Evolutionary conservation across 2,797 vertebrate species (phyloP).

Genomic region (Tapirus indicus): DNA sequence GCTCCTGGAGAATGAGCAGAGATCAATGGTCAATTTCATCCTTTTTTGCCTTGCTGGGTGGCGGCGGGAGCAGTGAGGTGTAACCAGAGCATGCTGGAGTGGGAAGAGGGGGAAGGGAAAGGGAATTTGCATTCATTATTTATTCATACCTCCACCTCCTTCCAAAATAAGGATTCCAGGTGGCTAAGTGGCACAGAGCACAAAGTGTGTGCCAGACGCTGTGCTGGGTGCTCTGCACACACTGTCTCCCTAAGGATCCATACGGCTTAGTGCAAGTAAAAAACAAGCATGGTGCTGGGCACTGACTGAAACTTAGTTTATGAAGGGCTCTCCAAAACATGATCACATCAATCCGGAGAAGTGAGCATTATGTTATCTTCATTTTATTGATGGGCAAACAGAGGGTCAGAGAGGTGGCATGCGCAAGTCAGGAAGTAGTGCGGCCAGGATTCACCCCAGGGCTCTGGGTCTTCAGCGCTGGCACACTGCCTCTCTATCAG

Average conservation of each 20-base stretch:
- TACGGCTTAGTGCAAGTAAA: background rate
- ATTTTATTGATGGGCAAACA: background rate
- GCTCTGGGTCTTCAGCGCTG: background rate
- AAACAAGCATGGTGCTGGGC: background rate
- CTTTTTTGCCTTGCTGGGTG: background rate
- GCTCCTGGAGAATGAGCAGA: slow-evolving; percentile 25
- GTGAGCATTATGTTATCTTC: background rate
- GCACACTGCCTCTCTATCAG: background rate
- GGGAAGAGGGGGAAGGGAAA: background rate
- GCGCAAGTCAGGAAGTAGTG: fast-evolving
- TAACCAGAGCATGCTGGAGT: background rate
- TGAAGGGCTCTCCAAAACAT: background rate
- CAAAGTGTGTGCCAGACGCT: background rate
- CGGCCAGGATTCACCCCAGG: background rate
- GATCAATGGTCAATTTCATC: slow-evolving; percentile 70
- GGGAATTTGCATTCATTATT: slow-evolving; percentile 20
- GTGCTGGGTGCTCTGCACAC: background rate
- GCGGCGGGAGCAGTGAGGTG: background rate
- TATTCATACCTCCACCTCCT: slow-evolving; percentile 52
- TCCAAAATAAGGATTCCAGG: slow-evolving; percentile 52
- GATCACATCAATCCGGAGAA: background rate
- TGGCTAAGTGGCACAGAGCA: slow-evolving; percentile 7
- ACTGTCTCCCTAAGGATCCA: background rate
- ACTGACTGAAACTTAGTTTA: background rate
- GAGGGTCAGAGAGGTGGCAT: background rate